Conservation (phyloP, 2,113 vertebrate genomes). For the Otolemur garnettii region DNA sequence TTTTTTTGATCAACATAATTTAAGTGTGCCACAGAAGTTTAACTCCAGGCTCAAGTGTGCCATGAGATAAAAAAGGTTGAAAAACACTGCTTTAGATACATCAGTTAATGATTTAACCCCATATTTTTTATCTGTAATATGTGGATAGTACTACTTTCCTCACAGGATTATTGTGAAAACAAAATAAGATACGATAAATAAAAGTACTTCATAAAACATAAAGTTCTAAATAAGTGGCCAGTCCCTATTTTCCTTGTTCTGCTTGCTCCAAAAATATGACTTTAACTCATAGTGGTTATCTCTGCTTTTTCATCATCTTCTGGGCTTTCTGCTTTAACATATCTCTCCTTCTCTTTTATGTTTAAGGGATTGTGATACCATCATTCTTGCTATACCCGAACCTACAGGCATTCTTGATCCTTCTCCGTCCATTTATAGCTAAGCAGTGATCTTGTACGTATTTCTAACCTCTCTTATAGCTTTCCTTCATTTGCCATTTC, state of each 20-base stretch:
- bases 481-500: slow-evolving; percentile 24
- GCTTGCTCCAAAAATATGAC: slow-evolving; percentile 54
- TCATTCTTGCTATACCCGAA: slow-evolving; percentile 39
- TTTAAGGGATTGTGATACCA: slow-evolving; percentile 3
- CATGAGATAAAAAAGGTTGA: too few species aligned
- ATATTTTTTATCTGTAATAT: slow-evolving; percentile 42
- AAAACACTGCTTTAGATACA: background rate
- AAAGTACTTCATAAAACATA: slow-evolving; percentile 41
- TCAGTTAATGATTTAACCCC: slow-evolving; percentile 37
- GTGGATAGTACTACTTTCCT: background rate
- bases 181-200: slow-evolving; percentile 45
- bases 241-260: slow-evolving; percentile 29
- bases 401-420: background rate
- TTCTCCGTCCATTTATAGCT: slow-evolving; percentile 14
- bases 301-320: background rate
- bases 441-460: background rate
- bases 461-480: background rate
- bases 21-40: too few species aligned
- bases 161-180: background rate
- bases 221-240: slow-evolving; percentile 36
- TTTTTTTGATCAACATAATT: too few species aligned
- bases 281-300: background rate
- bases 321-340: slow-evolving; percentile 37
- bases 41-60: too few species aligned
- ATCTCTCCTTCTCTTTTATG: background rate